Evolutionary conservation across 2,113 vertebrate species (phyloP), one percentile per base, ranked within the genome.

Genomic region (Cinclus mexicanus): DNA sequence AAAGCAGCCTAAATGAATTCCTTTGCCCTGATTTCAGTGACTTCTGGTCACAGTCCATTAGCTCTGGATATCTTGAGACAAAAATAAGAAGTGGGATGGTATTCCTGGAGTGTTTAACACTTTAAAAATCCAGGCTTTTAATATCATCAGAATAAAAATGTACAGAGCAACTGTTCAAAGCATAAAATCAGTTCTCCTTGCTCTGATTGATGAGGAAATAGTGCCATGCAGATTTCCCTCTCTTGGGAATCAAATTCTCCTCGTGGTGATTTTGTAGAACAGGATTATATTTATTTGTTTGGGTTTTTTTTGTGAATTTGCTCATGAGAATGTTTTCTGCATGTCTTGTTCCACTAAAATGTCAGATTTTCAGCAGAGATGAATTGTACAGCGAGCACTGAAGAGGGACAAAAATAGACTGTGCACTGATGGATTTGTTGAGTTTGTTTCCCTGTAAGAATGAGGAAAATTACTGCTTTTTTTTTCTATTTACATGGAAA

Each of bases 381-480:
- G 21, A 18, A 23, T 28, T 50, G 52, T 11, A 9, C 16, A 28
- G 31, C 14, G 49, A 76, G 33, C 5, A 6, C 11, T 35, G 47
- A 21, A 59, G 20, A 4, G 15, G 5, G 6, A 17, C 6, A n/a
- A 5, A 81, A 82, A n/a, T 5, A n/a, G 6, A 2, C n/a, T 68
- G 1, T 7, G 57, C 35, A 4, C n/a, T 0, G 1, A 23, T 59
- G 83, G 11, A 4, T 60, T 8, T n/a, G 11, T 46, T 41, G 42
- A 31, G 33, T 74, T 82, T 37, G 65, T 94, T 91, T 78, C 35
- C 49, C 11, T 18, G 35, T 31, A 35, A 52, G 13, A 82, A 50
- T 29, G 41, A 85, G 19, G 24, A 35, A 74, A 87, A 53, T 46
- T 0, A 2, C 8, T 31, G 35, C 10, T 1, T 67, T 26, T 77